Evolutionary conservation across 2,113 vertebrate species (phyloP).

Genomic region (Burhinus bistriatus): DNA sequence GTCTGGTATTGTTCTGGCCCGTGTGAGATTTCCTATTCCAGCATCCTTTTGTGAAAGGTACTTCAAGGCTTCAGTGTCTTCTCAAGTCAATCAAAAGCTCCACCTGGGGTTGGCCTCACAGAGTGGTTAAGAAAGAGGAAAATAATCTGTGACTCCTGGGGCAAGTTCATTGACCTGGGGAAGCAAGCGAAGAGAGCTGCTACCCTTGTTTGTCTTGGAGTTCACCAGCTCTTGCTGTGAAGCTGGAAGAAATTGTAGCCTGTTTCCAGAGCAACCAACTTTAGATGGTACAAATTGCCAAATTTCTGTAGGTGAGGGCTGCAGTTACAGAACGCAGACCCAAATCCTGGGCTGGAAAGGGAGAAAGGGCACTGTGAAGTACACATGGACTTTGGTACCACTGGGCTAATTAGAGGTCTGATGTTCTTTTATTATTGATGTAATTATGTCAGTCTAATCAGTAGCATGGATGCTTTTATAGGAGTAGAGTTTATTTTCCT

Average conservation of each 20-base stretch:
- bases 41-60: background rate
- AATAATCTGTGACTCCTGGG: background rate
- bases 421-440: background rate
- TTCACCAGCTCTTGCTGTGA: constrained; percentile 33
- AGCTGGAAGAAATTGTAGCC: constrained; percentile 6
- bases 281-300: background rate
- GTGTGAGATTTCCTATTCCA: background rate
- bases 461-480: background rate
- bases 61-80: background rate
- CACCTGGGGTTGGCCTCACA: background rate
- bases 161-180: background rate
- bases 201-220: background rate
- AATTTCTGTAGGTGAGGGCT: background rate
- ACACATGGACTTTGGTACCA: background rate
- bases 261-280: constrained; percentile 57
- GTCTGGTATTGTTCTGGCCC: background rate
- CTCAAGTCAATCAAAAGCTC: background rate
- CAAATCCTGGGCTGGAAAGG: background rate
- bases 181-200: background rate
- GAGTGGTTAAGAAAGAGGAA: background rate
- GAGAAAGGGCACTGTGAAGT: background rate
- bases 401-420: background rate
- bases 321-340: background rate
- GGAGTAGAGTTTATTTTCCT: background rate
- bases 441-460: background rate